Base-by-base conservation (phyloP, 2,113 vertebrate species). In the Apteryx mantelli region DNA sequence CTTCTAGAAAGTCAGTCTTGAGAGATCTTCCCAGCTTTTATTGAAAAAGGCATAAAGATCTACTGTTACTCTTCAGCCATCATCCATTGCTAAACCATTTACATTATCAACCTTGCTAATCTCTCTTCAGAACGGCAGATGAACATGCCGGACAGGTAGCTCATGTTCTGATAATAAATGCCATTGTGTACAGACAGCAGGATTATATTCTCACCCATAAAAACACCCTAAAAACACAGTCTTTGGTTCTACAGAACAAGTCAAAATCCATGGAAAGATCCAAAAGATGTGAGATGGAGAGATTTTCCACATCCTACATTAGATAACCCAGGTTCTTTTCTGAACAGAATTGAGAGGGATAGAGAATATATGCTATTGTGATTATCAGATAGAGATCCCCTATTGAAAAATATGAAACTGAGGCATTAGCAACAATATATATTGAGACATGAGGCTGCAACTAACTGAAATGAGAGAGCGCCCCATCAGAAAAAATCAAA, bases 21-120 rank as follows among this genome's bases (percentile, higher is more conserved):
- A 1, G 1, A 53, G 22, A 44, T 44, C n/a, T 84, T 68, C 68
- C 18, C 0, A 0, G 5, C 19, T 71, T 81, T 60, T 42, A 25
- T 12, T 88, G 53, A 65, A 56, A 77, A 81, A 78, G 8, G 1
- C 5, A 38, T 55, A 38, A 36, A 38, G 60, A 61, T 28, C 32
- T 80, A 11, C 75, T 89, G 26, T 46, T 73, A 14, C 70, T 88
- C 17, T 21, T 77, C n/a, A 74, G 40, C 24, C 2, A 60, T 11
- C 48, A 46, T 56, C 53, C 10, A 1, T n/a, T 82, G 36, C 56
- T 65, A 74, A 7, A 53, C 42, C 17, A 30, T 21, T 75, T 56
- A 55, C 26, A 56, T 53, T 60, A 22, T 74, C 24, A 68, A 34
- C 38, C 30, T 84, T 50, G 26, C 10, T 76, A 63, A 61, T 81